Conservation (phyloP, 2,888 invertebrate species). For the Rhogogaster chlorosoma region DNA sequence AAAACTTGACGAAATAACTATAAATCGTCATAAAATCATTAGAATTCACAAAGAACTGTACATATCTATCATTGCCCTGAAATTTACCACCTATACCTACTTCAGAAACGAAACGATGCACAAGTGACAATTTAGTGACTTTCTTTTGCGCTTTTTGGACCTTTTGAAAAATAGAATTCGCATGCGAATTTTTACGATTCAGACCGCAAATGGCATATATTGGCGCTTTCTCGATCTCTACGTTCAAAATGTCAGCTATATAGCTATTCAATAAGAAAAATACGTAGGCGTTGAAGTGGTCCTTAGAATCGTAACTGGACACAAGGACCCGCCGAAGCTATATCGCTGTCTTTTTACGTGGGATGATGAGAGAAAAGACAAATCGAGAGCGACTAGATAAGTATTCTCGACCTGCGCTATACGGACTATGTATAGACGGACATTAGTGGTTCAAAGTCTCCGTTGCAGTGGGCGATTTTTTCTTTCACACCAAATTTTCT, state of each 20-base stretch:
- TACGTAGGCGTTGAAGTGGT: not conserved
- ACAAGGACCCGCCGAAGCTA: not conserved
- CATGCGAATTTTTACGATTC: not conserved
- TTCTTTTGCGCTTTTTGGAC: not conserved
- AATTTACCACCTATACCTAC: not conserved
- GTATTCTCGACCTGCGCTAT: conserved; percentile 11
- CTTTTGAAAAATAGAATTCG: not conserved
- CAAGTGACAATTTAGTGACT: too few relatives aligned
- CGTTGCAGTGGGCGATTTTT: not conserved
- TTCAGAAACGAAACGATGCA: too few relatives aligned
- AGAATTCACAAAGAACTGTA: too few relatives aligned
- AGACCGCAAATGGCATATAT: too few relatives aligned
- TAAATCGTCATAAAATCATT: too few relatives aligned
- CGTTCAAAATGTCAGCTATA: not conserved
- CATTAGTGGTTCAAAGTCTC: not conserved
- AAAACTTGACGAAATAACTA: not conserved
- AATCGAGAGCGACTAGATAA: conserved; percentile 14
- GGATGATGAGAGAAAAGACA: conserved; percentile 16
- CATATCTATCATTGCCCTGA: not conserved
- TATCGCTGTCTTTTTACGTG: not conserved
- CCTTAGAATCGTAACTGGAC: conserved; percentile 1
- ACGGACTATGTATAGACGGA: not conserved
- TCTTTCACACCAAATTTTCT: not conserved
- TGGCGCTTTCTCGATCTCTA: not conserved
- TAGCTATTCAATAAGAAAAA: not conserved